Percentiles rank a stretch among this genome's conserved stretches.
Conservation (phyloP, 37 sponge, comb jelly and placozoan genomes). For the Halisarca cf. caerulea region DNA sequence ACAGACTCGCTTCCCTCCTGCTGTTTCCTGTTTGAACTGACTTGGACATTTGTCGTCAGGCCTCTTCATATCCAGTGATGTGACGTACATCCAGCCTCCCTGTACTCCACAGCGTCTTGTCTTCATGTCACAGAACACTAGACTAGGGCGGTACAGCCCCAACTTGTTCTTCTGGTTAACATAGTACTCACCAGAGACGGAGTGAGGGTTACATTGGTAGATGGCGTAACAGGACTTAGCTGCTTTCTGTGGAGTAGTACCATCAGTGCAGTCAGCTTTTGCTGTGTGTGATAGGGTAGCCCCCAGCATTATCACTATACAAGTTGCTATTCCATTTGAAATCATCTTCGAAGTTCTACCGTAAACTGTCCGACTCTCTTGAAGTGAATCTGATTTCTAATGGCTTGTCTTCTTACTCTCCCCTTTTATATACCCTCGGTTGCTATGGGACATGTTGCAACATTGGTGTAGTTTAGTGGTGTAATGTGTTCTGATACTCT, state of each 20-base stretch:
- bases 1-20: neutral
- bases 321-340: too few relatives aligned
- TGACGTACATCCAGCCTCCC: neutral
- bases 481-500: too few relatives aligned
- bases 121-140: neutral
- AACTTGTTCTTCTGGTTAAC: neutral
- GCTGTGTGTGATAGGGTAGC: too few relatives aligned
- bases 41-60: neutral
- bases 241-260: neutral
- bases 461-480: too few relatives aligned
- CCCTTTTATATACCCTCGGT: too few relatives aligned
- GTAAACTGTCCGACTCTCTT: too few relatives aligned
- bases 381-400: too few relatives aligned
- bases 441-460: too few relatives aligned
- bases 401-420: too few relatives aligned
- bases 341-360: too few relatives aligned
- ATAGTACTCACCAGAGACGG: neutral
- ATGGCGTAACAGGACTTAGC: neutral
- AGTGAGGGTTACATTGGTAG: neutral
- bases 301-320: too few relatives aligned
- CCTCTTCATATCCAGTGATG: neutral
- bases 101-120: neutral
- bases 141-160: neutral
- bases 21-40: neutral
- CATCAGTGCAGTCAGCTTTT: neutral